A percentile compares a stretch with the other conserved stretches of the same genome.
Conservation (phyloP, 92 coral and sea anemone genomes). For the Parazoanthus atlanticus region DNA sequence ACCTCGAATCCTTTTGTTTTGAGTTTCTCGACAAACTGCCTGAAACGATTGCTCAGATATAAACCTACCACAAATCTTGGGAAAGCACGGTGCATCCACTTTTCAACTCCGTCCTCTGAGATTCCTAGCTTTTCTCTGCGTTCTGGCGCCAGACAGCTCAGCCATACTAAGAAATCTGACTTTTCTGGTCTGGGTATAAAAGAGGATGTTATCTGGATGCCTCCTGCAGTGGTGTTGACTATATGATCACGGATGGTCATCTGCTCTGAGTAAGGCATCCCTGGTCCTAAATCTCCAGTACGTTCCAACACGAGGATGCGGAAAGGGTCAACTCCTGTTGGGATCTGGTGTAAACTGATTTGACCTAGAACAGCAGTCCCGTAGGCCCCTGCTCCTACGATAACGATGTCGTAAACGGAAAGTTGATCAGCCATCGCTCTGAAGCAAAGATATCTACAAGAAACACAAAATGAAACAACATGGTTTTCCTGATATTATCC, state of each 20-base stretch:
- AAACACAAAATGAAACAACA: too few relatives aligned
- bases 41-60: conserved; percentile 55
- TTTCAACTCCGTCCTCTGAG: conserved; percentile 20
- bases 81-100: conserved; percentile 50
- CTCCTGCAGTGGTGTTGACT: conserved; percentile 49
- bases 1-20: conserved; percentile 44
- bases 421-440: neutral
- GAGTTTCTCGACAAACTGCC: conserved; percentile 43
- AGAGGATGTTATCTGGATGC: conserved; percentile 50
- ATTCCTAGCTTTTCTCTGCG: conserved; percentile 37
- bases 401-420: conserved; percentile 37
- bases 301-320: conserved; percentile 37
- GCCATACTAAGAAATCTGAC: conserved; percentile 50
- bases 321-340: neutral
- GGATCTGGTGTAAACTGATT: conserved; percentile 29
- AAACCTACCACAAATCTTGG: conserved; percentile 55
- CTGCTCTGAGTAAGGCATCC: conserved; percentile 46
- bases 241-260: conserved; percentile 54
- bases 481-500: too few relatives aligned
- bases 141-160: conserved; percentile 41
- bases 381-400: conserved; percentile 61
- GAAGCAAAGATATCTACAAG: neutral
- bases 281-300: conserved; percentile 33
- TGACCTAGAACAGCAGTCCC: conserved; percentile 49
- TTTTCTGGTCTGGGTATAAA: conserved; percentile 45